Conservation (phyloP, 2,888 invertebrate species). For the Antheraea yamamai region DNA sequence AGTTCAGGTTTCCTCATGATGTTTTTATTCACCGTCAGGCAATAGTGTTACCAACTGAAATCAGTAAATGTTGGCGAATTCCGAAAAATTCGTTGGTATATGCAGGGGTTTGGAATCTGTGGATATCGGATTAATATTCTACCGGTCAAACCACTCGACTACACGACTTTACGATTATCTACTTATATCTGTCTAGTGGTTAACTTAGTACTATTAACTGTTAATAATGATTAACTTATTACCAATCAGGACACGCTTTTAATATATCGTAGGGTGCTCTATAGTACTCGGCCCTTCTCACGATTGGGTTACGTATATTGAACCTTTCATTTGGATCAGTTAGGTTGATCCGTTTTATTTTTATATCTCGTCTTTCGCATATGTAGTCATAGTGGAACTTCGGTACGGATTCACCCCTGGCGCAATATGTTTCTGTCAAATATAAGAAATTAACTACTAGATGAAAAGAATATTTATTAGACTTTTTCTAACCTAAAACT, state of each 20-base stretch:
- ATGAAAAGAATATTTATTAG: neutral
- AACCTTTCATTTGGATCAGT: conserved; percentile 74
- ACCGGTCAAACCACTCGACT: too few relatives aligned
- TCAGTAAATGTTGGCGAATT: too few relatives aligned
- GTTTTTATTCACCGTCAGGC: too few relatives aligned
- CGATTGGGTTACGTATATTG: conserved; percentile 68
- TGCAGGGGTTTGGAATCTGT: too few relatives aligned
- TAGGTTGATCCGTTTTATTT: conserved; percentile 68
- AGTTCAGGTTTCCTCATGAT: too few relatives aligned
- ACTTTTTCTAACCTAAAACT: neutral
- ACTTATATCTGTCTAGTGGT: neutral
- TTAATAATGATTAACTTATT: conserved; percentile 15
- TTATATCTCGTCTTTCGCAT: conserved; percentile 68
- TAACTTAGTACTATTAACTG: neutral
- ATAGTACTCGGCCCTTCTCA: conserved; percentile 72
- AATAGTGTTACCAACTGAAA: too few relatives aligned
- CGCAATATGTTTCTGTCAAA: conserved; percentile 63
- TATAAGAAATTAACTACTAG: neutral
- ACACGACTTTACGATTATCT: too few relatives aligned
- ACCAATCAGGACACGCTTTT: conserved; percentile 77
- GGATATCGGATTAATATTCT: too few relatives aligned
- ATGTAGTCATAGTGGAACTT: conserved; percentile 78
- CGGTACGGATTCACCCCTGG: conserved; percentile 65
- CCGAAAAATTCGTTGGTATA: too few relatives aligned
- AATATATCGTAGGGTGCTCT: conserved; percentile 71